Percentiles rank a stretch among this genome's conserved stretches.
Conservation (phyloP, 1,140 invertebrate species). For the Conus betulinus region DNA sequence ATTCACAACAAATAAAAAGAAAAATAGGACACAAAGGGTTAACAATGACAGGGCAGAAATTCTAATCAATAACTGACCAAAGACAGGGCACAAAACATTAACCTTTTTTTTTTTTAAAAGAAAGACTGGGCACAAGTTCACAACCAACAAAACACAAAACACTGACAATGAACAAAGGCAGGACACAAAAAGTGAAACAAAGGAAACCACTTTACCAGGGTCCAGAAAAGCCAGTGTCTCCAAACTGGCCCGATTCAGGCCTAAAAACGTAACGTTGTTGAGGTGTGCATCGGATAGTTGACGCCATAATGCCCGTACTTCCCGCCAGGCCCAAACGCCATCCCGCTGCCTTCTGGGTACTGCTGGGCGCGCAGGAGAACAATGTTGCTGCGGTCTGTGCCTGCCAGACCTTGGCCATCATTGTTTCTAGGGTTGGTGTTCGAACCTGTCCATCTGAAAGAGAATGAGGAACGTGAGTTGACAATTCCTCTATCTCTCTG, state of each 20-base stretch:
- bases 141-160: neutral
- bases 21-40: too few relatives aligned
- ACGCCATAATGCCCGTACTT: conserved; percentile 70
- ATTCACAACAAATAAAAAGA: too few relatives aligned
- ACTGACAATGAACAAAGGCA: neutral
- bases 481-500: too few relatives aligned
- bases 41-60: too few relatives aligned
- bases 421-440: conserved; percentile 72
- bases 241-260: conserved; percentile 56
- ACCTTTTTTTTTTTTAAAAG: too few relatives aligned
- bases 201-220: conserved; percentile 54
- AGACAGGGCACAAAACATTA: too few relatives aligned
- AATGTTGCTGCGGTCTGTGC: conserved; percentile 72
- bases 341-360: conserved; percentile 65
- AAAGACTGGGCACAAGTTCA: too few relatives aligned
- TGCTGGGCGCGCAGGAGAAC: conserved; percentile 63
- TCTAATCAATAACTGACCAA: too few relatives aligned
- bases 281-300: conserved; percentile 66
- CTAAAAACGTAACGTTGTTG: conserved; percentile 63
- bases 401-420: conserved; percentile 72
- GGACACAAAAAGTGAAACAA: neutral
- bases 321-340: conserved; percentile 43
- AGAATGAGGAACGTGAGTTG: too few relatives aligned
- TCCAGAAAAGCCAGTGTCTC: conserved; percentile 64
- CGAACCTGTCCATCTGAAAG: conserved; percentile 73